Evolutionary conservation across 2,113 vertebrate genomes (phyloP).

Genomic region (Elephas maximus): DNA sequence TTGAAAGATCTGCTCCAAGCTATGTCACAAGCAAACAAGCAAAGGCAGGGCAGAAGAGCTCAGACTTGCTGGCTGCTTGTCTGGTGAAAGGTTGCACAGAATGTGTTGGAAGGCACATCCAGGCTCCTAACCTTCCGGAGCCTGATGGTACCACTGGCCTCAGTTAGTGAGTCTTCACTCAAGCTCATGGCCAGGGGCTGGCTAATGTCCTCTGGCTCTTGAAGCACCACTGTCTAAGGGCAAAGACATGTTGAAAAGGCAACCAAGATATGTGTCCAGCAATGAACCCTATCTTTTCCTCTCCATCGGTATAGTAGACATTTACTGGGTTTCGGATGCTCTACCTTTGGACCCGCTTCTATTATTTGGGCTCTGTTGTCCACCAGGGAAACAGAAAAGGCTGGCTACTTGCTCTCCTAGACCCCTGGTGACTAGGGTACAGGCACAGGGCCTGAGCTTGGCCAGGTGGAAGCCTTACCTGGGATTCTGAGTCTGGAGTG

Average conservation of each 20-base stretch:
- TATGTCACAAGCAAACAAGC: conserved; percentile 13
- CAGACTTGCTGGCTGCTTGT: conserved; percentile 77
- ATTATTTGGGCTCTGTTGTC: neutral
- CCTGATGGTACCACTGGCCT: neutral
- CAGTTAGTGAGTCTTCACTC: neutral
- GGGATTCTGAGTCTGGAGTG: neutral
- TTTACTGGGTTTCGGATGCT: neutral
- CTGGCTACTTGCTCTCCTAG: neutral
- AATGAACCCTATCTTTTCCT: neutral
- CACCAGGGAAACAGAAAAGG: neutral
- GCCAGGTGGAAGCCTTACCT: neutral
- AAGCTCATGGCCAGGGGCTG: neutral
- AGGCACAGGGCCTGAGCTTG: no score
- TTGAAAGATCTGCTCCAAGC: conserved; percentile 79
- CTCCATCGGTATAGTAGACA: neutral
- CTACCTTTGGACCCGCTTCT: neutral
- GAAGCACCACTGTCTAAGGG: neutral
- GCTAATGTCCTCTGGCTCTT: neutral
- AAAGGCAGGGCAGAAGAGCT: conserved; percentile 42
- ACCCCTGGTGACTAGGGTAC: accelerated
- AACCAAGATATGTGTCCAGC: neutral
- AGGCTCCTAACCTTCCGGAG: neutral
- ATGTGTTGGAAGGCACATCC: neutral
- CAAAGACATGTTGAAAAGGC: neutral
- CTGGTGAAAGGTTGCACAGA: neutral